Percentiles rank a stretch among this genome's conserved stretches.
Evolutionary conservation across 1,140 invertebrate species (phyloP).

Genomic region (Tigriopus japonicus): DNA sequence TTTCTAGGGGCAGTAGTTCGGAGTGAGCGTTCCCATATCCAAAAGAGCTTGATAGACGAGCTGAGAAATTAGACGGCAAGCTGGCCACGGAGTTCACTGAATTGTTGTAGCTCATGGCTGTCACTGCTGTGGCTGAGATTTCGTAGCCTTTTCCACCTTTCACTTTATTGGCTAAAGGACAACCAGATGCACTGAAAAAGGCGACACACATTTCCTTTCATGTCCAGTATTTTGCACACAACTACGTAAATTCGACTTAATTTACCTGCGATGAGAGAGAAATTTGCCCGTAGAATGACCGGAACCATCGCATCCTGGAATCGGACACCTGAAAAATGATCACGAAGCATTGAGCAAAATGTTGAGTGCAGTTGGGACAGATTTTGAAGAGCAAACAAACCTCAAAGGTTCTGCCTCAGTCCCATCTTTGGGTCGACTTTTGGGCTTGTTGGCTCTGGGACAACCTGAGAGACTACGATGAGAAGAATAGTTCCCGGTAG

Average conservation of each 20-base stretch:
- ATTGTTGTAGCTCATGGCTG: no score
- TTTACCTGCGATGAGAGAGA: slow-evolving; percentile 45
- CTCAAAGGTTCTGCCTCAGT: slow-evolving; percentile 69
- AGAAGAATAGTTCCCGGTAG: slow-evolving; percentile 51
- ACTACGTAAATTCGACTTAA: background rate
- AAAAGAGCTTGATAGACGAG: no score
- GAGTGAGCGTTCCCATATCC: no score
- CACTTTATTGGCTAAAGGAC: slow-evolving; percentile 9
- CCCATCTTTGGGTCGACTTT: slow-evolving; percentile 63
- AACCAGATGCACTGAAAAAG: slow-evolving; percentile 4
- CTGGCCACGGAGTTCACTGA: no score
- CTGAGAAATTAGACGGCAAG: no score
- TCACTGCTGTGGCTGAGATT: no score
- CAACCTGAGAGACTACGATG: slow-evolving; percentile 62
- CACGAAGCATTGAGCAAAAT: background rate
- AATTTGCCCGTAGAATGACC: slow-evolving; percentile 93
- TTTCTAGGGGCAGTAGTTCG: no score
- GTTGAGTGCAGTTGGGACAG: background rate
- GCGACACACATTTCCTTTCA: background rate
- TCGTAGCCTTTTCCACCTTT: background rate
- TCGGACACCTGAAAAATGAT: slow-evolving; percentile 47
- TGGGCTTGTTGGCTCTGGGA: slow-evolving; percentile 71
- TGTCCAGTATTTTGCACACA: background rate
- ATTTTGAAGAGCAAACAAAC: background rate
- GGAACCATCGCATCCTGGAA: slow-evolving; percentile 85